Base-by-base conservation (phyloP, 2,113 vertebrate species). In the Alces alces region DNA sequence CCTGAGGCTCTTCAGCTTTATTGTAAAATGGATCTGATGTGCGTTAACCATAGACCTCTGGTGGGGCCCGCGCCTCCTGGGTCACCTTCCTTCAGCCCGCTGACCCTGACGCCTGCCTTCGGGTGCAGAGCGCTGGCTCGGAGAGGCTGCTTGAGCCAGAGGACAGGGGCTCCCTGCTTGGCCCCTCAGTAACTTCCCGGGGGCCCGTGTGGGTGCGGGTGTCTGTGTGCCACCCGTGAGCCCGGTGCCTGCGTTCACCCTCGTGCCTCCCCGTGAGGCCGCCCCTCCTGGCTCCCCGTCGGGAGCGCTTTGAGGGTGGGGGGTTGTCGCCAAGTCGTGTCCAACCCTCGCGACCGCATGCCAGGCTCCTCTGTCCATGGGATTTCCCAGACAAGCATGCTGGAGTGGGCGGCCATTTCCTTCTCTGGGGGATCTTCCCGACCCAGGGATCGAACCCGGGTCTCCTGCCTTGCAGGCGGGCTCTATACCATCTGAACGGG, bases 271-370 rank as follows among this genome's bases (percentile, higher is more conserved):
- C 58, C 5, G 12, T 25, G 84, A 39, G 54, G 90, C 57, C 10
- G 5, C n/a, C 64, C 25, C 25, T 36, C 5, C 5, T 3, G 23
- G 70, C 16, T 57, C 10, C n/a, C 47, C 27, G 27, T 27, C 5
- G 5, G 7, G 60, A 36, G 36, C 2, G 0, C 11, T 16, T 28
- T 2, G 12, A 7, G 4, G 45, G 4, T 21, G 2, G 19, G 66
- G 4, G 66, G n/a, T 36, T 36, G n/a, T 36, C 21, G 10, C 19
- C 66, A 70, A 70, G 66, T 39, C 1, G 5, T 70, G 66, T 70
- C 10, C 0, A 0, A 70, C n/a, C 5, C 66, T 39, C 6, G 66
- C 0, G 19, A 39, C 19, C 66, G 10, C 19, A 39, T 70, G n/a
- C n/a, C 10, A 23, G 36, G 66, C 66, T 39, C n/a, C 19, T 2